Evolutionary conservation across 2,888 invertebrate species (phyloP), one percentile per base, ranked within the genome.

Genomic region (Prosopocoilus inquinatus): DNA sequence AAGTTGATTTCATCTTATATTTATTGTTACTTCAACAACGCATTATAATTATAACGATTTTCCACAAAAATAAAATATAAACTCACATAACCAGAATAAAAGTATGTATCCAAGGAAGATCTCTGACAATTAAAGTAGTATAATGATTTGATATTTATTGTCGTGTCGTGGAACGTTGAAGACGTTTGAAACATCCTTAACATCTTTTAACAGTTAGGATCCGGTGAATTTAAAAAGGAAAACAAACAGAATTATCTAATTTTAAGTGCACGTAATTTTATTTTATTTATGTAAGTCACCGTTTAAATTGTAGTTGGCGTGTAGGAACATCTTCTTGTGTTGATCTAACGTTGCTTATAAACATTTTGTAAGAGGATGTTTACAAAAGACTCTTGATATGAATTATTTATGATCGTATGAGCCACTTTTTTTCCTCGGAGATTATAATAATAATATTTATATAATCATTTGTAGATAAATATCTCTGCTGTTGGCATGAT

Each of bases 281-380:
- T 41, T 41, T 41, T 41, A 41, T 41, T 41, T 41, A 41, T 41
- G 16, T 41, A 41, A 41, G 41, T 16, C 20, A 28, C 20, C 20
- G 20, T 28, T 28, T 28, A 28, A 28, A 28, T 28, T 28, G 9
- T 41, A 15, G 13, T 41, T 41, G 9, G 16, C 15, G 13, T 41
- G 9, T 9, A 41, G 16, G 16, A 41, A 41, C 12, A 15, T 11
- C 9, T 41, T 16, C 15, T 16, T 16, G 15, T 41, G 41, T 41
- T 41, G 41, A 16, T 41, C 41, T 41, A 41, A 41, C 41, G 43
- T 34, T 41, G 48, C 48, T 53, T 53, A 53, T 48, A 53, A 53
- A 53, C 53, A 53, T 53, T 53, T 53, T 47, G 44, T 43, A 41
- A 48, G 53, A 53, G 53, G 47, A 53, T 53, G 53, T 53, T 53